Base-by-base conservation (phyloP, 2,888 invertebrate species). In the Microplitis manilae region DNA sequence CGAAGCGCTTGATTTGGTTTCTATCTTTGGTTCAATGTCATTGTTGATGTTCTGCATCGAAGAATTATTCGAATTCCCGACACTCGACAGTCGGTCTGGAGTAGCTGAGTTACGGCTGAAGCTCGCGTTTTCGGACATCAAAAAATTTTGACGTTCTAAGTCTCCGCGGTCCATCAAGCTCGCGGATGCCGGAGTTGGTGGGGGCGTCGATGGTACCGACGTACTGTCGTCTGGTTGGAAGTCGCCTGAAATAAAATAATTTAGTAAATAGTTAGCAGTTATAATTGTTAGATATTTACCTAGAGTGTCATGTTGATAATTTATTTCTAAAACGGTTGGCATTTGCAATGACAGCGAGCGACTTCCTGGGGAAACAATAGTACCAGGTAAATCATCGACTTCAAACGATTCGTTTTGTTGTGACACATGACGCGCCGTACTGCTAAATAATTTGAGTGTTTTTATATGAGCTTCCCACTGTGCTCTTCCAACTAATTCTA, bases 391-490 rank as follows among this genome's bases (percentile, higher is more conserved):
- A 73, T 87, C 85, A 41, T 84, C 84, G 8, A 89, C 80, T 76
- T 87, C 86, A 4, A 87, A 79, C 2, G 86, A 72, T 78, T 81
- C 81, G 41, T 83, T 82, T 78, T 84, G 76, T 60, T 88, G 85
- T 0, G 83, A 81, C 59, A 86, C 88, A 59, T 84, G 75, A 83
- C 83, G 86, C 5, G 89, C 86, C 65, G 85, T 83, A 73, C 84
- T 83, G 39, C 88, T 86, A 61, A 89, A 84, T 59, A 83, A 76
- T 76, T 83, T 83, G 41, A 88, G 79, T 76, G 85, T 87, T 68
- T 88, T 85, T 40, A 89, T 84, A 75, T 90, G 89, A 4, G 85
- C 81, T 59, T 86, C 82, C 90, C 90, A 90, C 72, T 90, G 90
- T 2, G 83, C 83, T 80, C 85, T 83, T 5, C 86, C 86, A 74